A percentile compares a stretch with the other conserved stretches of the same genome.
Evolutionary conservation across 2,797 vertebrate genomes (phyloP).

Genomic region (Platalea minor): DNA sequence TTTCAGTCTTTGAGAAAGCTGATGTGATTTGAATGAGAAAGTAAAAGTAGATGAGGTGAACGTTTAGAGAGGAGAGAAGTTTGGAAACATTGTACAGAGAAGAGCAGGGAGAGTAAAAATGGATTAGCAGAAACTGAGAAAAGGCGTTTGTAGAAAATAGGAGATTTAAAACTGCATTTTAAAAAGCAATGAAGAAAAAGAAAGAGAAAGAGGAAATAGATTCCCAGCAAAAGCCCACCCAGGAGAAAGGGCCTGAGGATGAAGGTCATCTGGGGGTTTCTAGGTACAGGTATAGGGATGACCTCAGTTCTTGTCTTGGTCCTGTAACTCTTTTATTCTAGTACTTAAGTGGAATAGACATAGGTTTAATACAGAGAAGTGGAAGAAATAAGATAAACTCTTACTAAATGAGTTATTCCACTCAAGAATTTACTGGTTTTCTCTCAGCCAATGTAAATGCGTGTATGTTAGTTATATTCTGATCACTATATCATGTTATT

Average conservation of each 20-base stretch:
- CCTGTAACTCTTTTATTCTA: not conserved
- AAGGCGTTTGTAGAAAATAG: not conserved
- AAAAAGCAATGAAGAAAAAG: not conserved
- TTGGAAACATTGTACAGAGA: not conserved
- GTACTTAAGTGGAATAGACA: not conserved
- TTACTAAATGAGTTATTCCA: not conserved
- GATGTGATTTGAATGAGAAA: not conserved
- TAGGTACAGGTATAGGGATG: not conserved
- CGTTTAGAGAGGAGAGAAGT: not conserved
- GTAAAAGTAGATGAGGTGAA: not conserved
- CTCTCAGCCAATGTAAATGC: not conserved
- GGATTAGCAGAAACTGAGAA: not conserved
- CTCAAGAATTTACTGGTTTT: not conserved
- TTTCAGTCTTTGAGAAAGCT: not conserved
- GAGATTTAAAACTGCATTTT: not conserved
- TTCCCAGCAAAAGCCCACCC: not conserved
- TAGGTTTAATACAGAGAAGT: not conserved
- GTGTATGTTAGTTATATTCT: not conserved
- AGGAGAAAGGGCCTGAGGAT: not conserved
- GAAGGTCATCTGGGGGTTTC: not conserved
- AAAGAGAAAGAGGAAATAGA: not conserved
- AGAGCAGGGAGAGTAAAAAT: not conserved
- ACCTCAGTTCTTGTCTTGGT: not conserved
- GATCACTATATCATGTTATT: not conserved
- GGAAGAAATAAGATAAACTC: not conserved